Evolutionary conservation across 2,113 vertebrate genomes (phyloP), one percentile per base, ranked within the genome.

Genomic region (Alouatta palliata): DNA sequence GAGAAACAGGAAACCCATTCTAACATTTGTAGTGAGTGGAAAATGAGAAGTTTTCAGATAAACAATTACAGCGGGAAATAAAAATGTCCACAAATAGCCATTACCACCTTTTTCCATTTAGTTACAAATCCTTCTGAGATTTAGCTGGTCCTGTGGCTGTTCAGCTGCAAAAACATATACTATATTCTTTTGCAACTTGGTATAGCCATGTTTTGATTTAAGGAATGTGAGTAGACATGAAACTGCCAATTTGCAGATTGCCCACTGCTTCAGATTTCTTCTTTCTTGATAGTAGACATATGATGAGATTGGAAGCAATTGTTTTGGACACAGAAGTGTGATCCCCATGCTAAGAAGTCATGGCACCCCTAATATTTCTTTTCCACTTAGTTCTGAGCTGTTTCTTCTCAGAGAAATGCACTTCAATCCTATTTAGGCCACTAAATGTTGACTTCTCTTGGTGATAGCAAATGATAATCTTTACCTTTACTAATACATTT

Each of bases 341-440:
- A 86, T 19, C 6, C 6, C 1, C 12, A 14, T 17, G 2, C 20
- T 92, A 54, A 82, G 32, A 4, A 40, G 25, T n/a, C n/a, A 14
- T 4, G 6, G 5, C 13, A 61, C n/a, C 5, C 3, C 1, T 52
- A 56, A 25, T 17, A n/a, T 8, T 27, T 37, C 13, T 27, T 3
- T 16, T 77, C 9, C 23, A 13, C 68, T 87, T 79, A 45, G 17
- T 43, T 79, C 13, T 52, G 47, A 27, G 12, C 30, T 77, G 8
- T 49, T 93, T 82, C 25, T 64, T 95, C 7, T 20, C n/a, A 83
- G n/a, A 93, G 4, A 58, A 68, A 23, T 54, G 6, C 20, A 58
- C 19, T 80, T 49, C 19, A 43, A 6, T 43, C 40, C 23, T n/a
- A 58, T 70, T 30, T 73, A 88, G 58, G 10, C 27, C 16, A 49